Base-by-base conservation (phyloP, 1,140 invertebrate genomes). In the Zaprionus inermis region DNA sequence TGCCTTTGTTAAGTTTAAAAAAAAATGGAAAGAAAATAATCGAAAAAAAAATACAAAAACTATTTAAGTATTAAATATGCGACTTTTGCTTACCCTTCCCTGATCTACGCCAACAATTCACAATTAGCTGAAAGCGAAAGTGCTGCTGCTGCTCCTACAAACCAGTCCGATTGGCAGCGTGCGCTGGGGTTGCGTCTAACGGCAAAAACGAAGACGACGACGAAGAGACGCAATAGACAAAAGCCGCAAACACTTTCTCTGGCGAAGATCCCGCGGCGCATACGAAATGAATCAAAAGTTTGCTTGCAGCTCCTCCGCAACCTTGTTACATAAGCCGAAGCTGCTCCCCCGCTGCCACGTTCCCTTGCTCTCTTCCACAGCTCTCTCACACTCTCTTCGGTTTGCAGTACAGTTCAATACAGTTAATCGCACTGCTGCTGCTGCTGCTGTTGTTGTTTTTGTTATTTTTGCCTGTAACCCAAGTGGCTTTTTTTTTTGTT, bases 201-300 rank as follows among this genome's bases (percentile, higher is more conserved):
- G 20, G 44, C 44, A 67, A 41, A 56, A 32, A 44, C 11, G 18
- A 57, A 66, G 44, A 66, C 30, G 16, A 55, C 28, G 55, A 38
- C 32, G 18, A 41, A 41, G 63, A 44, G 63, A 56, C 61, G 24
- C 51, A 54, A 22, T 22, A 49, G 44, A 49, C 44, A 54, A 24
- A 54, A 16, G 12, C 22, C 12, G 12, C 38, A 34, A 38, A 61
- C 63, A 88, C 83, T 88, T 89, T 88, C 84, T 89, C 84, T 51
- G 32, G 46, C 61, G 64, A 36, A 71, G 66, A 79, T 84, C 77
- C 78, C 81, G 81, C 70, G 32, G 77, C 74, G 83, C 83, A 88
- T 88, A 88, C 70, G 56, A 80, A 89, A 90, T 79, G 71, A 83
- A 84, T 73, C 72, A 77, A 71, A 82, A 75, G 77, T 66, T 78